Base-by-base conservation (phyloP, 1,140 invertebrate species). In the Monochamus saltuarius region DNA sequence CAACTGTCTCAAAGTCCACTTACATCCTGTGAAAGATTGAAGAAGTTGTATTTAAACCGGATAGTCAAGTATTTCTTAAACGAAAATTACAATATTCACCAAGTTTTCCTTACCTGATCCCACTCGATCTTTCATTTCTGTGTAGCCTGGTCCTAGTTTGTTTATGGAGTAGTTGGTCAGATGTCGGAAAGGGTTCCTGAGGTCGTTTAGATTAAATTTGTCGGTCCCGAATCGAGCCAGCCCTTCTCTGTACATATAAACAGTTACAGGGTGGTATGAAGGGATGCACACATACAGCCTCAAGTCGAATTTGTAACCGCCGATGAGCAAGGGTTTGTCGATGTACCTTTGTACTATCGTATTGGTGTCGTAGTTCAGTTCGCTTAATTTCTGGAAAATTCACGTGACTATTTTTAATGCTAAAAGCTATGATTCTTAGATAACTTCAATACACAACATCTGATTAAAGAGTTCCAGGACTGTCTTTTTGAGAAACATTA, bases 141-240 rank as follows among this genome's bases (percentile, higher is more conserved):
- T 84, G 70, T 92, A 94, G 3, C 87, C 83, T 1, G 91, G 90
- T 29, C 80, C 90, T 75, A 84, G 82, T 83, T 85, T 94, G 82
- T 89, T 96, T 71, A 84, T 87, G 63, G 85, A 94, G 42, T 90
- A 91, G 75, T 97, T 96, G 1, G 94, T 96, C 22, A 96, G 78
- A 78, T 97, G 94, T 8, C 92, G 85, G 75, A 91, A 95, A 63
- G 89, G 87, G 72, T 96, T 95, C 58, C 89, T 85, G 38, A 96
- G 73, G 68, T 90, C 87, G 0, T 88, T 87, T 17, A 93, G 79
- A 50, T 86, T 89, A 55, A 91, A 95, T 74, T 94, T 94, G 19
- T 92, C 89, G 0, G 91, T 94, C 35, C 85, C 85, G 68, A 90
- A 92, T 59, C 91, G 83, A 59, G 87, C 89, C 60, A 94, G 81